phyloP scores from a whole-genome alignment of 1,140 invertebrate genomes.

The honey bee (Apis mellifera) region Amel_HAv3.1 CM009934.2:10072501-10073000 shows the following conservation, averaged over 20 bases:
- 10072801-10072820: no score
- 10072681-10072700: constrained; percentile 71
- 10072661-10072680: constrained; percentile 18
- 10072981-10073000: no score
- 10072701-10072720: constrained; percentile 72
- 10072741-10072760: constrained; percentile 32
- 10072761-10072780: constrained; percentile 27
- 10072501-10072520: neutral
- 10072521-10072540: constrained; percentile 28
- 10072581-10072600: constrained; percentile 55
- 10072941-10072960: no score
- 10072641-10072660: constrained; percentile 53
- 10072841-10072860: no score
- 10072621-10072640: constrained; percentile 44
- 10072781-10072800: neutral
- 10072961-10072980: no score
- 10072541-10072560: constrained; percentile 28
- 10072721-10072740: constrained; percentile 57
- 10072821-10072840: no score
- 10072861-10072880: no score
- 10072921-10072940: no score
- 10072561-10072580: constrained; percentile 41
- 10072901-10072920: no score
- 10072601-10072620: constrained; percentile 4
- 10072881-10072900: no score